Evolutionary conservation across 2,113 vertebrate genomes (phyloP).

Genomic region (Toxostoma redivivum): DNA sequence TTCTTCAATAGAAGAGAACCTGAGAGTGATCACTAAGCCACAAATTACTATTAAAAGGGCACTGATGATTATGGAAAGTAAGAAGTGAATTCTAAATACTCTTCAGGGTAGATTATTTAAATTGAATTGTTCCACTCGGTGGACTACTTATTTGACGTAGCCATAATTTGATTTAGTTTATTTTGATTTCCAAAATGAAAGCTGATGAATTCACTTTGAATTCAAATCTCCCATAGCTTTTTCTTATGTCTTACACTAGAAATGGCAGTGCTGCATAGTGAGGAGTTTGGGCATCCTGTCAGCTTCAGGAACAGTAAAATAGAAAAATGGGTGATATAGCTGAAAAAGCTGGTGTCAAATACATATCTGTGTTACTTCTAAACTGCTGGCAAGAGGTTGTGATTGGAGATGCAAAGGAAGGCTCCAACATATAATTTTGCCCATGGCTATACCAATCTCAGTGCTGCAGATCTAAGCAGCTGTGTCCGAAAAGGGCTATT

Average conservation of each 20-base stretch:
- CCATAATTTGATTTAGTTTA: background rate
- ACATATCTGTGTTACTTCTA: background rate
- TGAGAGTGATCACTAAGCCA: background rate
- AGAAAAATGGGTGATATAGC: background rate
- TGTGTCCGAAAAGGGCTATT: background rate
- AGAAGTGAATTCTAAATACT: background rate
- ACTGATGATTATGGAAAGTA: background rate
- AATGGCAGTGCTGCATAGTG: background rate
- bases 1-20: background rate
- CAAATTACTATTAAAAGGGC: background rate
- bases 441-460: background rate
- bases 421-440: background rate
- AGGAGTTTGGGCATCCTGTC: background rate
- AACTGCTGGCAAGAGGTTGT: background rate
- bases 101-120: background rate
- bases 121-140: background rate
- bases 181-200: background rate
- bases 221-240: background rate
- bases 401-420: background rate
- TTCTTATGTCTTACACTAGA: background rate
- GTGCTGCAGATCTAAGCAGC: background rate
- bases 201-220: background rate
- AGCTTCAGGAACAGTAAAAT: background rate
- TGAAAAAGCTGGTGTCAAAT: background rate
- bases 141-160: background rate